Conservation (phyloP, 2,888 invertebrate species). For the Drosophila kuntzei region DNA sequence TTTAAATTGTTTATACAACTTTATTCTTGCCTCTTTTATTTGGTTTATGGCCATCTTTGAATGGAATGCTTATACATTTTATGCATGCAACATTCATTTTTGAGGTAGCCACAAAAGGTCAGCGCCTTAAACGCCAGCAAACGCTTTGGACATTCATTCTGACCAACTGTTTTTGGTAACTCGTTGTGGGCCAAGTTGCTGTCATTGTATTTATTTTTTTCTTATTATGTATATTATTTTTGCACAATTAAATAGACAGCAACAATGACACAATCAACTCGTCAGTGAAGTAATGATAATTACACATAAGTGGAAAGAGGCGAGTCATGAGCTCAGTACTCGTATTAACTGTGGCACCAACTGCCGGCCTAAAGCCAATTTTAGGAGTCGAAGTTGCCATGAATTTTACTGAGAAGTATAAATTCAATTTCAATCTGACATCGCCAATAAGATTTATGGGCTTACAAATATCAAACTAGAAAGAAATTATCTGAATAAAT, state of each 20-base stretch:
- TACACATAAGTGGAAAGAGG: slow-evolving; percentile 46
- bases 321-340: slow-evolving; percentile 2
- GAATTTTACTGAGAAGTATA: neutral
- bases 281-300: slow-evolving; percentile 64
- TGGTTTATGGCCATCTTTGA: slow-evolving; percentile 6
- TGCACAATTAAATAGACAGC: slow-evolving; percentile 52
- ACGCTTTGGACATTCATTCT: slow-evolving; percentile 38
- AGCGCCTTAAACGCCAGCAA: slow-evolving; percentile 49
- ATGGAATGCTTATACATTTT: slow-evolving; percentile 15
- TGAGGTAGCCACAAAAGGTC: slow-evolving; percentile 55
- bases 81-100: slow-evolving; percentile 36
- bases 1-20: neutral
- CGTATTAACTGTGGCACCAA: slow-evolving; percentile 18
- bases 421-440: neutral
- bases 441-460: neutral
- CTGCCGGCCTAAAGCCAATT: slow-evolving; percentile 6
- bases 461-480: too few relatives aligned
- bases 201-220: slow-evolving; percentile 30
- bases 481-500: neutral
- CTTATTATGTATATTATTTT: slow-evolving; percentile 44
- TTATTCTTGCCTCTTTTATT: slow-evolving; percentile 3
- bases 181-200: slow-evolving; percentile 48
- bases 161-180: slow-evolving; percentile 62
- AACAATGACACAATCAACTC: slow-evolving; percentile 58
- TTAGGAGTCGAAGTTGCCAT: neutral